A percentile compares a stretch with the other conserved stretches of the same genome.
Conservation (phyloP, 2,888 invertebrate species). For the Acronicta alni region DNA sequence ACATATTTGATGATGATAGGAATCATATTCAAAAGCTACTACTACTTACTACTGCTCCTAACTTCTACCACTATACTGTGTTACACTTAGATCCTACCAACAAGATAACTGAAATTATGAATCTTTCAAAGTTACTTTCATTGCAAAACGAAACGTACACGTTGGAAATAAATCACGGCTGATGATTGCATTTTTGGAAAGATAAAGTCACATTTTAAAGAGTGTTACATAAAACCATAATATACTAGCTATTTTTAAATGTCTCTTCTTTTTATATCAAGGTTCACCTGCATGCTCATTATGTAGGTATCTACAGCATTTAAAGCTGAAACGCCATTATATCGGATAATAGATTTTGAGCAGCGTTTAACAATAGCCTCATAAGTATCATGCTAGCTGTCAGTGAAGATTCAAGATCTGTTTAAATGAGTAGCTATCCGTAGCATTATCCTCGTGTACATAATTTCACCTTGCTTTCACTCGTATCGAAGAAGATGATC, state of each 20-base stretch:
- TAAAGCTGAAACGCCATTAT: background rate
- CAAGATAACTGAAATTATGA: background rate
- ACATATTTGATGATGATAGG: too few species aligned
- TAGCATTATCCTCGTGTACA: slow-evolving; percentile 46
- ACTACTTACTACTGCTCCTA: too few species aligned
- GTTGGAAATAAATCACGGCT: background rate
- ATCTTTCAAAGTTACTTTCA: background rate
- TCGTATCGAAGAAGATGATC: slow-evolving; percentile 60
- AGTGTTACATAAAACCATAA: too few species aligned
- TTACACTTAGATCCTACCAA: too few species aligned
- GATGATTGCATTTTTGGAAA: background rate
- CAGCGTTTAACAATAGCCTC: slow-evolving; percentile 21
- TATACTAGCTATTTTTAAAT: too few species aligned
- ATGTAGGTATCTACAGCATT: too few species aligned
- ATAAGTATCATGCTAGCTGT: slow-evolving; percentile 10
- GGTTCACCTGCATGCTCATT: too few species aligned
- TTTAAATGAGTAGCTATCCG: slow-evolving; percentile 27
- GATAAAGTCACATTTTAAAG: too few species aligned
- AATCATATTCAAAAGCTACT: too few species aligned
- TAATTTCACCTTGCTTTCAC: slow-evolving; percentile 58
- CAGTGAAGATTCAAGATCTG: slow-evolving; percentile 42
- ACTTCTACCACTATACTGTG: too few species aligned
- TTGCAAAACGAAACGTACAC: background rate
- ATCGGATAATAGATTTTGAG: slow-evolving; percentile 29
- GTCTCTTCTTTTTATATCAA: too few species aligned